Conservation (phyloP, 2,113 vertebrate species). For the Takifugu flavidus region DNA sequence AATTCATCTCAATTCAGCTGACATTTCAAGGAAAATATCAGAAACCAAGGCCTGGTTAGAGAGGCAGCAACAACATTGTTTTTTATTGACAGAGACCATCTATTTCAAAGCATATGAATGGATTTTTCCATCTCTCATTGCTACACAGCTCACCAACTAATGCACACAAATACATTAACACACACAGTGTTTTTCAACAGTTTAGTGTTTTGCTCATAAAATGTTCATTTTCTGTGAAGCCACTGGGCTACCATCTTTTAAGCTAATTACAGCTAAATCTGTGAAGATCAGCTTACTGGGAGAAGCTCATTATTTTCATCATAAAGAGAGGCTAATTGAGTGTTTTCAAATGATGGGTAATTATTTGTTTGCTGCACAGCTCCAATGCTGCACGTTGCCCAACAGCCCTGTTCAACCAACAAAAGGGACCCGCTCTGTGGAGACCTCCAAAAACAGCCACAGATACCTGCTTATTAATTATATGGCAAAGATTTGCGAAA, state of each 20-base stretch:
- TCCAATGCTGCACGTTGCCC: conserved; percentile 33
- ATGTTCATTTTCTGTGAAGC: conserved; percentile 21
- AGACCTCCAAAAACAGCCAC: conserved; percentile 8
- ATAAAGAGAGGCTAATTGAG: conserved; percentile 59
- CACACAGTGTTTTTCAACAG: conserved; percentile 2
- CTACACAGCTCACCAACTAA: too few relatives aligned
- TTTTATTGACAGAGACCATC: conserved; percentile 26
- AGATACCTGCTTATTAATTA: conserved; percentile 35
- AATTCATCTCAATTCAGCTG: conserved; percentile 28
- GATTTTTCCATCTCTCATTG: neutral
- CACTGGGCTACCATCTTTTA: conserved; percentile 34
- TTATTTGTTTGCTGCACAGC: conserved; percentile 61
- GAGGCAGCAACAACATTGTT: conserved; percentile 27
- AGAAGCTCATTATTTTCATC: conserved; percentile 55
- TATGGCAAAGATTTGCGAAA: conserved; percentile 44
- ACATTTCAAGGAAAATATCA: conserved; percentile 33
- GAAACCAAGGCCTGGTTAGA: conserved; percentile 20
- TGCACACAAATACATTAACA: conserved; percentile 1
- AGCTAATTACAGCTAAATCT: conserved; percentile 57
- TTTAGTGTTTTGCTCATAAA: conserved; percentile 23
- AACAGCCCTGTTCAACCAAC: conserved; percentile 22
- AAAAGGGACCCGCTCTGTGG: conserved; percentile 35
- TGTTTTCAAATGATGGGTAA: conserved; percentile 62
- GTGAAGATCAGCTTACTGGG: conserved; percentile 29
- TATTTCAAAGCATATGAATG: conserved; percentile 17